These are phyloP conservation scores for Gymnocephalus cernua DNA, from an alignment of 2,113 vertebrate genomes.

Conservation along the genomic window DNA sequence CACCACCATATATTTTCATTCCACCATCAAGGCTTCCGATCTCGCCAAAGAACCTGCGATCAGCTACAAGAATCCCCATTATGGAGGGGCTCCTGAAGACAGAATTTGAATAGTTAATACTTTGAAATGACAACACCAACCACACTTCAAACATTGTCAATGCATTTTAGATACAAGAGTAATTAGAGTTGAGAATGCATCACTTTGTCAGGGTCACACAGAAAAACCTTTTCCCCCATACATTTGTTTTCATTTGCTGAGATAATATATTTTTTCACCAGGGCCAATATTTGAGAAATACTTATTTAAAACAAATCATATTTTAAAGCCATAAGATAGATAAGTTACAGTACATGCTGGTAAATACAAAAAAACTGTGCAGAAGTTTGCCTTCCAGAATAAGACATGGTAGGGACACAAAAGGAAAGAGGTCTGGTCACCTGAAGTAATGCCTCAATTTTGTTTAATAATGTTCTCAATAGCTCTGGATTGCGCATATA, in stretches of 20 bases:
- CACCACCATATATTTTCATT: conserved; percentile 96
- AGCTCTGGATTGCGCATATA: not conserved
- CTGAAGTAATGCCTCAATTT: not conserved
- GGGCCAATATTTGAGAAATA: not conserved
- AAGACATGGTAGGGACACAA: not conserved
- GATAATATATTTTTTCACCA: not conserved
- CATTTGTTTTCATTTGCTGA: not conserved
- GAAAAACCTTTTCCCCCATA: too few relatives aligned
- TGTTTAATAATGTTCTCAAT: not conserved
- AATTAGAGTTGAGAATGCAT: not conserved
- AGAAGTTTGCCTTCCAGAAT: not conserved
- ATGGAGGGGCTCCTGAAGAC: conserved; percentile 90
- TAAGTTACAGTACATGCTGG: not conserved
- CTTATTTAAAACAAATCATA: too few relatives aligned
- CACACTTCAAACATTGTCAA: not conserved
- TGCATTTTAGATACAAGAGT: not conserved
- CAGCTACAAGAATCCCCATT: conserved; percentile 95
- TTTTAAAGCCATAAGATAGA: too few relatives aligned
- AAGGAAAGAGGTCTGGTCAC: too few relatives aligned
- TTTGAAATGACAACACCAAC: not conserved
- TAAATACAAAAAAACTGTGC: not conserved
- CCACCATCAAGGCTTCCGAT: conserved; percentile 94
- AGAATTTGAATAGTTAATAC: not conserved
- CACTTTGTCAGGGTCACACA: not conserved
- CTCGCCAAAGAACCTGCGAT: conserved; percentile 93